phyloP scores from a whole-genome alignment of 2,797 vertebrate species.

The Leptodactylus fallax region DNA sequence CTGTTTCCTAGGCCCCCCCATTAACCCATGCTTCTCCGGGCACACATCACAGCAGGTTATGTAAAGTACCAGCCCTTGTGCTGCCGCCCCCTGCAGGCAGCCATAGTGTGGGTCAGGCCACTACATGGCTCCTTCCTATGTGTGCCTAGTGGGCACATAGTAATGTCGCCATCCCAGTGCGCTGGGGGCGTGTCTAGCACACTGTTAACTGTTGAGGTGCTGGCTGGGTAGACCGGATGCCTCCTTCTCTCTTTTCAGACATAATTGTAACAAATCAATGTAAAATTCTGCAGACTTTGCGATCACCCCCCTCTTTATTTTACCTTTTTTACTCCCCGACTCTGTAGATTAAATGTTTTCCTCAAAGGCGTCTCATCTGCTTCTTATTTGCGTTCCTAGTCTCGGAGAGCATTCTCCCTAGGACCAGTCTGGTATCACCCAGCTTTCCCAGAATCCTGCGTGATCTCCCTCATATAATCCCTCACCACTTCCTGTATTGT shows the following conservation, averaged over 20 bases:
- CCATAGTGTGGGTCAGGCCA: background rate
- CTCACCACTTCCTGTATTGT: too few species aligned
- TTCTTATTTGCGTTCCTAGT: too few species aligned
- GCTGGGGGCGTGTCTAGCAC: background rate
- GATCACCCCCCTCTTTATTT: background rate
- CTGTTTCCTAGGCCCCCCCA: background rate
- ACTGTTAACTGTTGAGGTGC: background rate
- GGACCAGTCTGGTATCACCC: too few species aligned
- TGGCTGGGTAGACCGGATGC: background rate
- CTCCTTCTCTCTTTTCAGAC: background rate
- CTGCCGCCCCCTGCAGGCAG: background rate
- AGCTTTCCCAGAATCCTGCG: too few species aligned
- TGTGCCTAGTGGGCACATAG: too few species aligned
- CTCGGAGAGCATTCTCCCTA: too few species aligned
- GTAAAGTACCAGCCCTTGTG: background rate
- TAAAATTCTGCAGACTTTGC: background rate
- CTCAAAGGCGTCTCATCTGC: background rate
- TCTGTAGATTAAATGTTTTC: constrained; percentile 48
- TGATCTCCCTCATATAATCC: too few species aligned
- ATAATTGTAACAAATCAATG: constrained; percentile 1
- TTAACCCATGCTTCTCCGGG: background rate
- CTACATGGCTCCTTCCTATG: too few species aligned
- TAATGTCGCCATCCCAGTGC: too few species aligned
- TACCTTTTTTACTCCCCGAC: constrained; percentile 25
- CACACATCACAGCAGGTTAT: too few species aligned